Conservation (phyloP, 2,113 vertebrate genomes). For the Pholis gunnellus region DNA sequence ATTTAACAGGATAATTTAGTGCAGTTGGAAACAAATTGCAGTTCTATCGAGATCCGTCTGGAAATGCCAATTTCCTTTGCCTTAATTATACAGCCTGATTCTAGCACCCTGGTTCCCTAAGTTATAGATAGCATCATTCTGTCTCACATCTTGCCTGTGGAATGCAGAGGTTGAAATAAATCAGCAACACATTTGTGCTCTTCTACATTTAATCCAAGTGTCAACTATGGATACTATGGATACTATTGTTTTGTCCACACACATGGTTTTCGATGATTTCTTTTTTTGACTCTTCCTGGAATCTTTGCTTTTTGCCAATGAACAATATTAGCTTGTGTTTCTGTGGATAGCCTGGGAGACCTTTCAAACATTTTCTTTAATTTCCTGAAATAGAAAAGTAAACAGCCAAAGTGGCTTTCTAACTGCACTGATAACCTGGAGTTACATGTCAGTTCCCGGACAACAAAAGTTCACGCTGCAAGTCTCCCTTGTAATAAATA, state of each 20-base stretch:
- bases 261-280: conserved; percentile 14
- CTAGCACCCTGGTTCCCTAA: conserved; percentile 43
- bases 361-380: not conserved
- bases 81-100: conserved; percentile 60
- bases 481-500: conserved; percentile 58
- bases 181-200: conserved; percentile 49
- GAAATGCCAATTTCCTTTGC: conserved; percentile 52
- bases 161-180: conserved; percentile 61
- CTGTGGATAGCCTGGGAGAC: not conserved
- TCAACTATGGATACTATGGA: too few species aligned
- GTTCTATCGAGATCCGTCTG: conserved; percentile 44
- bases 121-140: conserved; percentile 60
- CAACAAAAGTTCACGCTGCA: conserved; percentile 6
- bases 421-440: conserved; percentile 31
- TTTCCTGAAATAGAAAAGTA: conserved; percentile 15
- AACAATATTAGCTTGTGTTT: conserved; percentile 1
- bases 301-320: conserved; percentile 27
- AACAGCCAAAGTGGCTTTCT: not conserved
- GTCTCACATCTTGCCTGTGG: conserved; percentile 45
- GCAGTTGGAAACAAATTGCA: conserved; percentile 65
- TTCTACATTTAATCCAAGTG: conserved; percentile 25
- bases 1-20: conserved; percentile 59
- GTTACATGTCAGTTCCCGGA: conserved; percentile 37
- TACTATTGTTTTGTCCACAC: conserved; percentile 38
- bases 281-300: conserved; percentile 51